Evolutionary conservation across 2,797 vertebrate genomes (phyloP), one percentile per base, ranked within the genome.

Genomic region (Ataeniobius toweri): DNA sequence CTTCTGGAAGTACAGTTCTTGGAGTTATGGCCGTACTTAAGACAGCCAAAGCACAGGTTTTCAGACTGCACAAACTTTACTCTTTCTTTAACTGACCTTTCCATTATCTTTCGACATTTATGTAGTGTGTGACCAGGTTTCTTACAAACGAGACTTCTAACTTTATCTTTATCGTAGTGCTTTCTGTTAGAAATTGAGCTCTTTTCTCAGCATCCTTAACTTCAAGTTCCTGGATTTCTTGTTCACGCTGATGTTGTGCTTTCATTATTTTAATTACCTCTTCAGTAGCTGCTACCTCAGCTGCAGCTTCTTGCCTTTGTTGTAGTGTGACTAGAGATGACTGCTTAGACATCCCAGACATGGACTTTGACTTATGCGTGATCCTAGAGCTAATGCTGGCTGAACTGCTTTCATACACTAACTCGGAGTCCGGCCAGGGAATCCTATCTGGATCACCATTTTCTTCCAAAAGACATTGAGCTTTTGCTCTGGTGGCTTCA

Each of bases 201-300:
- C 31, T 13, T 31, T 61, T 85, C 83, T 53, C 85, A 85, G 26
- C 26, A 12, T 53, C 26, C 28, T 71, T 48, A 8, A 31, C 26
- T 28, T 71, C 69, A 20, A 71, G 48, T 51, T 31, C 28, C 3
- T 3, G 6, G 14, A 71, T 71, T 71, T 71, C 69, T 20, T 36
- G 26, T 5, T 71, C 26, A 12, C 26, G 31, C 22, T 53, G 48
- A 51, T 71, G 69, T 71, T 71, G 69, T 71, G 46, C 16, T 3
- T 51, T 28, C 46, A 71, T 71, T 51, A 71, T 71, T 44, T 71
- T 71, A 6, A 71, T 71, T 5, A 51, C 46, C 16, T 71, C 69
- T 24, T 71, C 48, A 20, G 48, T 71, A 16, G 46, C 22, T 71
- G 69, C 69, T 14, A 50, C 46, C 46, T 50, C 46, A 28, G 68